phyloP scores from a whole-genome alignment of 2,113 vertebrate genomes.

The Penelope pileata region DNA sequence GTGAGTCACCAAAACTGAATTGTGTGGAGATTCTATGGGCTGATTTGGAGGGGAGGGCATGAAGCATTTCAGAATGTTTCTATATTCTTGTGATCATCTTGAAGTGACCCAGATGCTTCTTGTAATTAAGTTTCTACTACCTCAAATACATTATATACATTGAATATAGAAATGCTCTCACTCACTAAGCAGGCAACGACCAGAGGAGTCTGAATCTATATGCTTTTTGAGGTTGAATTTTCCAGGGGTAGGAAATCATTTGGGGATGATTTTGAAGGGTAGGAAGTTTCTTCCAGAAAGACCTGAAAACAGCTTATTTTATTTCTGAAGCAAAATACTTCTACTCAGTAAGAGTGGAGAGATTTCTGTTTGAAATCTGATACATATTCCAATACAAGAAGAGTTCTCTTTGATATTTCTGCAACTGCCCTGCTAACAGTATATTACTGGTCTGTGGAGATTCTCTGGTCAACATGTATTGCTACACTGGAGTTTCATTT shows the following conservation, averaged over 20 bases:
- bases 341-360: background rate
- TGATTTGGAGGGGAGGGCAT: background rate
- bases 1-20: conserved; percentile 14
- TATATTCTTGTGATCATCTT: background rate
- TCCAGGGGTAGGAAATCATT: background rate
- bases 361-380: background rate
- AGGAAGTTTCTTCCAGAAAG: background rate
- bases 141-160: background rate
- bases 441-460: background rate
- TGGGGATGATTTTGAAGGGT: background rate
- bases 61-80: background rate
- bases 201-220: background rate
- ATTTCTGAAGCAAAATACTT: conserved; percentile 1
- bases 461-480: background rate
- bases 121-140: background rate
- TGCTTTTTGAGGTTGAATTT: background rate
- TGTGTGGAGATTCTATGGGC: background rate
- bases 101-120: background rate
- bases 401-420: background rate
- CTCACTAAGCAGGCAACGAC: background rate
- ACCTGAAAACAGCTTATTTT: background rate
- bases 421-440: background rate
- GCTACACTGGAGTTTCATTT: conserved; percentile 2
- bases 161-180: background rate
- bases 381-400: background rate